phyloP scores from a whole-genome alignment of 2,797 vertebrate genomes.

The Lophius americanus region DNA sequence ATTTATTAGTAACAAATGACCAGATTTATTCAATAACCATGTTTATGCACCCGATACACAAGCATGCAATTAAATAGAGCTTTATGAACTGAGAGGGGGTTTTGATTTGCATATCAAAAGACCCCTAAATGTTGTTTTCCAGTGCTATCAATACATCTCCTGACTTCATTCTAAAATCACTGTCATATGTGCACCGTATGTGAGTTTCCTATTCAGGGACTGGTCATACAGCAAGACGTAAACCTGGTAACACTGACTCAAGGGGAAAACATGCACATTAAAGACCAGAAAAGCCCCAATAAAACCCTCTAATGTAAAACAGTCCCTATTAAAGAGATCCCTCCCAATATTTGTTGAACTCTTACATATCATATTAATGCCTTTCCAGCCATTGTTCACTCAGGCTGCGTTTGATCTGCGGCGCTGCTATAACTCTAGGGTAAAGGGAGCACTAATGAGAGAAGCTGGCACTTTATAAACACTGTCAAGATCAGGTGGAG shows the following conservation, averaged over 20 bases:
- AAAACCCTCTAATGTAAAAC: constrained; percentile 80
- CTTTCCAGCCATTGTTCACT: constrained; percentile 73
- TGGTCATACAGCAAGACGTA: constrained; percentile 65
- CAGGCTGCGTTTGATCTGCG: constrained; percentile 73
- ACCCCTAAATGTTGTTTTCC: constrained; percentile 22
- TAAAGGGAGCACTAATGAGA: constrained; percentile 75
- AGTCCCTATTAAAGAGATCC: constrained; percentile 79
- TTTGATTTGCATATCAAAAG: constrained; percentile 48
- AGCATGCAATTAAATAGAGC: constrained; percentile 16
- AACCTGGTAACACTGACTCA: constrained; percentile 78
- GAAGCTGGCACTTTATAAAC: constrained; percentile 81
- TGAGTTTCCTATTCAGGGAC: constrained; percentile 46
- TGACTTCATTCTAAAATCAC: constrained; percentile 21
- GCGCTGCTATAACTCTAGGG: constrained; percentile 63
- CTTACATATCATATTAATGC: constrained; percentile 81
- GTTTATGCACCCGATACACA: constrained; percentile 16
- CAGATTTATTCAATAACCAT: constrained; percentile 32
- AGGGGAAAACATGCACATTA: constrained; percentile 79
- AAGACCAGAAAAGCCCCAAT: constrained; percentile 79
- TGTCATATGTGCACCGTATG: constrained; percentile 54
- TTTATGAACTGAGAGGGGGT: constrained; percentile 24
- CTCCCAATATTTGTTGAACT: constrained; percentile 77
- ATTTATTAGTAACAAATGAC: constrained; percentile 59
- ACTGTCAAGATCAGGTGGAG: constrained; percentile 74
- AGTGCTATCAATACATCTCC: constrained; percentile 40